These are phyloP conservation scores for Ethmia dodecea DNA, from an alignment of 2,888 invertebrate genomes.

Conservation along the genomic window DNA sequence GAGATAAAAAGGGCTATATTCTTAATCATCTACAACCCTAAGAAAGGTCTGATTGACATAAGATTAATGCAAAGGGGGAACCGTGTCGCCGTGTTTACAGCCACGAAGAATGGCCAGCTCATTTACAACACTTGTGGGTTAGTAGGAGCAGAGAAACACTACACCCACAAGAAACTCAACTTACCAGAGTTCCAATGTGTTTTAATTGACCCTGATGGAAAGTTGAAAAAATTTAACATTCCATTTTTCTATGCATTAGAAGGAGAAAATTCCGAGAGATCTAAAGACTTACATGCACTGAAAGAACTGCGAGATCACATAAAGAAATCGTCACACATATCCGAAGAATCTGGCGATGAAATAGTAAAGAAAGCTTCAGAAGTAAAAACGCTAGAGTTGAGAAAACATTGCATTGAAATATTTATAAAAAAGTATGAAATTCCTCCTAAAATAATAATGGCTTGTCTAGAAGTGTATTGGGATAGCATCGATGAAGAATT, in stretches of 20 bases:
- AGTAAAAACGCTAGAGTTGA: conserved; percentile 84
- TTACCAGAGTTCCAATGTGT: conserved; percentile 84
- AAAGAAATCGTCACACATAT: conserved; percentile 72
- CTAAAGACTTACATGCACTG: conserved; percentile 91
- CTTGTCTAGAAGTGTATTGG: conserved; percentile 69
- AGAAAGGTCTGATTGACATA: conserved; percentile 94
- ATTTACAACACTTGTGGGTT: conserved; percentile 89
- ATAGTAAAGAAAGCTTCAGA: conserved; percentile 77
- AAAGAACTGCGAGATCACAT: conserved; percentile 84
- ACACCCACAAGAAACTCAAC: conserved; percentile 75
- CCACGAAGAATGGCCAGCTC: conserved; percentile 89
- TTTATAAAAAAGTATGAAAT: conserved; percentile 81
- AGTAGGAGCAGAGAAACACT: conserved; percentile 81
- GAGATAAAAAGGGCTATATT: conserved; percentile 84
- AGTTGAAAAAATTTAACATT: conserved; percentile 88
- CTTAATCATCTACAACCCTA: conserved; percentile 94
- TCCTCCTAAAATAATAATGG: conserved; percentile 77
- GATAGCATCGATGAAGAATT: conserved; percentile 35
- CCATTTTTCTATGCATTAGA: conserved; percentile 95
- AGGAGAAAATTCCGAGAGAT: conserved; percentile 90
- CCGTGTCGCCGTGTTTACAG: conserved; percentile 93
- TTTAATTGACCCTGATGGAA: conserved; percentile 90
- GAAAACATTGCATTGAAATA: conserved; percentile 84
- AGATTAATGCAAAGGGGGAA: conserved; percentile 94
- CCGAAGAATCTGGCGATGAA: conserved; percentile 71